These are phyloP conservation scores for Brachyhypopomus occidentalis DNA, from an alignment of 2,113 vertebrate species.

Conservation along the genomic window DNA sequence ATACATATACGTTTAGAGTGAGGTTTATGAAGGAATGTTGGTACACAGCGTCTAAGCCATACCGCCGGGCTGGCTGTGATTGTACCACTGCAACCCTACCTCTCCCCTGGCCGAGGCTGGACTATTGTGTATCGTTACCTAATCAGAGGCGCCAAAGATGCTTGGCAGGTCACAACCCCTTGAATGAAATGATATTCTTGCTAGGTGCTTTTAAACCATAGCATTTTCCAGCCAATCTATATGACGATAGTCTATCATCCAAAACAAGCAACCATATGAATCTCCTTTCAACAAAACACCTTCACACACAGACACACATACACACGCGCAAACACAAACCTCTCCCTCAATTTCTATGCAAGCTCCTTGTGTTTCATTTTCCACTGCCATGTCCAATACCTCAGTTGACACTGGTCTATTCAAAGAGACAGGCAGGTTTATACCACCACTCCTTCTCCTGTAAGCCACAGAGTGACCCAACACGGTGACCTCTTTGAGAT, in stretches of 20 bases:
- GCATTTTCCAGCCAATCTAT: not conserved
- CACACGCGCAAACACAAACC: slow-evolving; percentile 52
- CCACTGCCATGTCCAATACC: slow-evolving; percentile 23
- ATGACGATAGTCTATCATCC: not conserved
- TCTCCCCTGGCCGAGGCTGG: slow-evolving; percentile 6
- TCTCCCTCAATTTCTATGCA: not conserved
- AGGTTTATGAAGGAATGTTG: slow-evolving; percentile 18
- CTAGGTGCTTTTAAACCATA: not conserved
- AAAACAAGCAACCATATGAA: not conserved
- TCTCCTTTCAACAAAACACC: slow-evolving; percentile 3
- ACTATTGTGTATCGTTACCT: slow-evolving; percentile 27
- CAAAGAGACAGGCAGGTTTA: not conserved
- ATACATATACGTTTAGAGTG: not conserved
- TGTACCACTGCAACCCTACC: slow-evolving; percentile 33
- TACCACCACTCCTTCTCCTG: not conserved
- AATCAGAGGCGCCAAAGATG: slow-evolving; percentile 18
- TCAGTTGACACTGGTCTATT: slow-evolving; percentile 19
- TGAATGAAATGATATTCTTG: not conserved
- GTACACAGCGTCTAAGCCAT: slow-evolving; percentile 29
- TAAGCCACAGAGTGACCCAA: not conserved
- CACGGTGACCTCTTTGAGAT: not conserved
- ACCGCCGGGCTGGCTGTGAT: slow-evolving; percentile 33
- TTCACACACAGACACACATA: not conserved
- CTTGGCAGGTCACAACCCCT: slow-evolving; percentile 31
- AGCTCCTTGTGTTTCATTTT: slow-evolving; percentile 40